These are phyloP conservation scores for Polydrusus pterygomalis DNA, from an alignment of 2,888 invertebrate species.

Conservation along the genomic window DNA sequence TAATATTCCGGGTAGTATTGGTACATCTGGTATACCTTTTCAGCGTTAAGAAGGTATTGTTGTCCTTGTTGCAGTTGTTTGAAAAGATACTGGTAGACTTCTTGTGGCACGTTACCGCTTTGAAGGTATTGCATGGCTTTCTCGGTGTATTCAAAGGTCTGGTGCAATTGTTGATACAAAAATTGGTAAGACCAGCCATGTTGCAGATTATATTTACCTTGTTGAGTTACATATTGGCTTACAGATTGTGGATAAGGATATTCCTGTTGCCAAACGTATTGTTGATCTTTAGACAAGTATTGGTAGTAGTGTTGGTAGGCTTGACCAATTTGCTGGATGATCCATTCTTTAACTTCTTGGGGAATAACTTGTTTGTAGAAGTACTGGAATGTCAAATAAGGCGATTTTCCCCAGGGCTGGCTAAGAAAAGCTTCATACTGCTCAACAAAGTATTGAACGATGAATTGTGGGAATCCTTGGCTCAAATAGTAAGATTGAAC, in stretches of 20 bases:
- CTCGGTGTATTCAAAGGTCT: conserved; percentile 33
- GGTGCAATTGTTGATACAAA: conserved; percentile 31
- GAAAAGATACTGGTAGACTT: conserved; percentile 39
- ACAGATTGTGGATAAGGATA: conserved; percentile 27
- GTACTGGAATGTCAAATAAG: conserved; percentile 44
- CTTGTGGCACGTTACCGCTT: conserved; percentile 7
- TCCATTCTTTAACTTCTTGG: conserved; percentile 36
- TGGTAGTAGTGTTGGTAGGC: conserved; percentile 35
- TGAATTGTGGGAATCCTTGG: conserved; percentile 38
- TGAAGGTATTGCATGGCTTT: conserved; percentile 32
- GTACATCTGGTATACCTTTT: conserved; percentile 30
- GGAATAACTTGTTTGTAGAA: conserved; percentile 32
- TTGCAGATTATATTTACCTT: conserved; percentile 29
- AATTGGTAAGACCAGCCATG: conserved; percentile 9
- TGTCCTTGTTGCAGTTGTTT: conserved; percentile 40
- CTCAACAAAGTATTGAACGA: conserved; percentile 37
- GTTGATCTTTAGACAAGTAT: conserved; percentile 21
- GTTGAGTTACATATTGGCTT: conserved; percentile 33
- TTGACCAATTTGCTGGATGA: conserved; percentile 31
- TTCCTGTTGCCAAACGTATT: conserved; percentile 27
- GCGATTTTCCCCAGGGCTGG: conserved; percentile 39
- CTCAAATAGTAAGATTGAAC: conserved; percentile 22
- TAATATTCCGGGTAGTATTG: conserved; percentile 36
- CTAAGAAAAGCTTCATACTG: conserved; percentile 38
- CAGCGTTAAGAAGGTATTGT: conserved; percentile 28